A percentile compares a stretch with the other conserved stretches of the same genome.
phyloP scores from a whole-genome alignment of 2,113 vertebrate genomes.

The Oriolus oriolus region DNA sequence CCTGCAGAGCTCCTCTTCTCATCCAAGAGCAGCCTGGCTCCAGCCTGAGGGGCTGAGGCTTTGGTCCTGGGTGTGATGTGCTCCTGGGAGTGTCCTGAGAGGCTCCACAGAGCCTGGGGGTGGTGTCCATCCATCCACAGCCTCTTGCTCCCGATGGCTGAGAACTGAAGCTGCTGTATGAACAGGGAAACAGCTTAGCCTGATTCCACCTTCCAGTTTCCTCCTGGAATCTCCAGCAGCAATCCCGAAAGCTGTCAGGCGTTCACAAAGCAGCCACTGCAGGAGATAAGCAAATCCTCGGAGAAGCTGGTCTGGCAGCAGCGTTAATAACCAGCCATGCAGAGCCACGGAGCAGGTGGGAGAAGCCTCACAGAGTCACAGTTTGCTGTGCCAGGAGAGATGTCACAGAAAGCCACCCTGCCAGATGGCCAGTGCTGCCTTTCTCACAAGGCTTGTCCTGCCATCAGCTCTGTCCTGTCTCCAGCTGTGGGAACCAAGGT shows the following conservation, averaged over 20 bases:
- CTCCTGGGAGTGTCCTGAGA: not conserved
- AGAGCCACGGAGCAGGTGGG: not conserved
- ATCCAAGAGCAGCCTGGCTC: not conserved
- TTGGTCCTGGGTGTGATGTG: not conserved
- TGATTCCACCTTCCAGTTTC: not conserved
- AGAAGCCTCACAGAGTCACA: not conserved
- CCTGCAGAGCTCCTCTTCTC: not conserved
- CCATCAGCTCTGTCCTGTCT: not conserved
- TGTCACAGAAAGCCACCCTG: not conserved
- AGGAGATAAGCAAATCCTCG: not conserved
- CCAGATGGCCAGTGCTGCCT: not conserved
- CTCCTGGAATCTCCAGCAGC: not conserved
- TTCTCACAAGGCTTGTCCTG: not conserved
- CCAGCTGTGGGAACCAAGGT: not conserved
- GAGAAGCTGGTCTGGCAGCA: not conserved
- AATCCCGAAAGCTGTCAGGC: not conserved
- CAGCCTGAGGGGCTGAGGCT: not conserved
- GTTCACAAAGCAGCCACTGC: not conserved
- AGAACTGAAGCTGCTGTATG: not conserved
- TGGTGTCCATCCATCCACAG: not conserved
- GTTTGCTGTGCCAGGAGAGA: not conserved
- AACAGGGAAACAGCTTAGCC: not conserved
- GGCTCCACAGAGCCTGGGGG: not conserved
- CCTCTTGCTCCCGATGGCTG: not conserved
- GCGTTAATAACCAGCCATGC: not conserved